Percentiles rank a stretch among this genome's conserved stretches.
phyloP scores from a whole-genome alignment of 2,113 vertebrate genomes.

The Gambusia affinis region DNA sequence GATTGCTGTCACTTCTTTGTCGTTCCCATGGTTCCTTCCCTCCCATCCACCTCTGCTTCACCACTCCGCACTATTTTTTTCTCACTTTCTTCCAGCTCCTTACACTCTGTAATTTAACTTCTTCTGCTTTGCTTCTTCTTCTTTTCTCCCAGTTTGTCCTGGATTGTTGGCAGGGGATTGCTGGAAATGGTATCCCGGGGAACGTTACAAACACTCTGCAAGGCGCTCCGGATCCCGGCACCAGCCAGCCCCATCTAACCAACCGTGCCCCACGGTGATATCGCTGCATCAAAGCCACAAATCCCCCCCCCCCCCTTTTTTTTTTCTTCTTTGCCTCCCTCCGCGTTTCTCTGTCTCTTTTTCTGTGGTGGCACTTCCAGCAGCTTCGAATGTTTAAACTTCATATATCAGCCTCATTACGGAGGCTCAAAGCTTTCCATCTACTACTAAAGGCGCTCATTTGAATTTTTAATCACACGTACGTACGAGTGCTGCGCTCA shows the following conservation, averaged over 20 bases:
- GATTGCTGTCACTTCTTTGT: slow-evolving; percentile 29
- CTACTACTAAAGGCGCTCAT: slow-evolving; percentile 93
- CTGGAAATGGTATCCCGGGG: slow-evolving; percentile 66
- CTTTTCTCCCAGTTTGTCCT: slow-evolving; percentile 49
- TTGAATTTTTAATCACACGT: slow-evolving; percentile 96
- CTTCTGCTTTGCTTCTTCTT: slow-evolving; percentile 35
- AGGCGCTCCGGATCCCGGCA: slow-evolving; percentile 62
- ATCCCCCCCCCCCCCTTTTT: slow-evolving; percentile 41
- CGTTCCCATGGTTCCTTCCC: slow-evolving; percentile 22
- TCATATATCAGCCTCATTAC: slow-evolving; percentile 92
- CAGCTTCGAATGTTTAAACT: slow-evolving; percentile 81
- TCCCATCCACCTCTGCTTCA: slow-evolving; percentile 9
- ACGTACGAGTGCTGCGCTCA: slow-evolving; percentile 84
- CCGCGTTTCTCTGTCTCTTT: slow-evolving; percentile 56
- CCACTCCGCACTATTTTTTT: not conserved
- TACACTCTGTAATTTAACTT: slow-evolving; percentile 13
- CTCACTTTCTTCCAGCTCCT: slow-evolving; percentile 20
- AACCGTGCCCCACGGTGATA: slow-evolving; percentile 86
- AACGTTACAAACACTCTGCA: slow-evolving; percentile 45
- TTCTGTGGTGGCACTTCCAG: slow-evolving; percentile 74
- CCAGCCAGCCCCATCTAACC: slow-evolving; percentile 52
- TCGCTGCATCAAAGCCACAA: slow-evolving; percentile 88
- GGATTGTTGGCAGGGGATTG: slow-evolving; percentile 46
- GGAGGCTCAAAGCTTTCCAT: slow-evolving; percentile 88
- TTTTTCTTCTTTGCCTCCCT: slow-evolving; percentile 47